Conservation (phyloP, 2,113 vertebrate genomes). For the Elgaria multicarinata region DNA sequence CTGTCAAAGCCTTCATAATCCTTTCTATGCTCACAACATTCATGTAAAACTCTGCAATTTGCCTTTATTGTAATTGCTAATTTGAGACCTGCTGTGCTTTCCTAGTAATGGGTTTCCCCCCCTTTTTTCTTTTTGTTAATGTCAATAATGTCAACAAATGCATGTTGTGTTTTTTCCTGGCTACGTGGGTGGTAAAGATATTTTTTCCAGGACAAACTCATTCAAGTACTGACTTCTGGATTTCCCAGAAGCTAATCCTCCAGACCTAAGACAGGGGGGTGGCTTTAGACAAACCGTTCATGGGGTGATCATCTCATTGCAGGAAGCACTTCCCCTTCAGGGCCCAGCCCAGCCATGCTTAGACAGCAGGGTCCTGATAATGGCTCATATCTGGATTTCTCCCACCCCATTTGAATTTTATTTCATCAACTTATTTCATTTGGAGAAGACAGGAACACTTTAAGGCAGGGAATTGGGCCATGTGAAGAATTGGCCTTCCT, state of each 20-base stretch:
- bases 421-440: no score
- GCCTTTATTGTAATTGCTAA: constrained; percentile 62
- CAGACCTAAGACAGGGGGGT: background rate
- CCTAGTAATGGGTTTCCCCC: no score
- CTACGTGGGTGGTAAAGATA: constrained; percentile 47
- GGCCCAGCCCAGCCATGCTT: no score
- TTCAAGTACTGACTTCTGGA: background rate
- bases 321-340: background rate
- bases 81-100: constrained; percentile 56
- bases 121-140: no score
- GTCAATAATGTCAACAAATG: no score
- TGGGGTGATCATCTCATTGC: background rate
- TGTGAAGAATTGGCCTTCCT: no score
- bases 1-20: background rate
- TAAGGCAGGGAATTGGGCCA: no score
- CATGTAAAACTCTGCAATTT: constrained; percentile 53
- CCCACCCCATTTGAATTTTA: no score
- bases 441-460: no score
- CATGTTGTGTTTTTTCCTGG: constrained; percentile 38
- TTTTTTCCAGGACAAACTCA: constrained; percentile 20
- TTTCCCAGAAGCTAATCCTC: constrained; percentile 21
- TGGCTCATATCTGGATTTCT: no score
- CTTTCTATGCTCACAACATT: background rate
- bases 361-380: no score
- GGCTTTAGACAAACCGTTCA: background rate